Percentiles rank a stretch among this genome's conserved stretches.
Evolutionary conservation across 2,888 invertebrate species (phyloP).

Genomic region (Norana najaformis): DNA sequence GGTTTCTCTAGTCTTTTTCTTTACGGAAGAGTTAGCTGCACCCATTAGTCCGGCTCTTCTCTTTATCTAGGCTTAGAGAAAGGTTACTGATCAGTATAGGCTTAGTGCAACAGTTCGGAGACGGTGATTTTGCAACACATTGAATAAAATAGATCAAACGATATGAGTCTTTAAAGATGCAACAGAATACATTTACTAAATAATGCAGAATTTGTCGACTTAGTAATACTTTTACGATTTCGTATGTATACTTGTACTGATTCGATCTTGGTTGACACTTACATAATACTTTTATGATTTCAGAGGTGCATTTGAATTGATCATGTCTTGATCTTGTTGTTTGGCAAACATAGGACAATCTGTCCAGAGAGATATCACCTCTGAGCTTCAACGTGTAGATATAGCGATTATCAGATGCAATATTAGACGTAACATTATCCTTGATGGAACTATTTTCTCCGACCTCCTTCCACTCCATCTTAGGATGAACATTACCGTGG

Average conservation of each 20-base stretch:
- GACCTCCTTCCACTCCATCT: conserved; percentile 13
- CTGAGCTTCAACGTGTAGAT: neutral
- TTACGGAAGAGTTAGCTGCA: neutral
- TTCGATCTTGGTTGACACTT: too few species aligned
- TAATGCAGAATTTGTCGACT: neutral
- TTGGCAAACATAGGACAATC: neutral
- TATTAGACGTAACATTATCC: neutral
- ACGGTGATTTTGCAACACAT: too few species aligned
- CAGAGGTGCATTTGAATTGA: neutral
- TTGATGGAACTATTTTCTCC: neutral
- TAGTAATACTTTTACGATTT: too few species aligned
- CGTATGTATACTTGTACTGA: too few species aligned
- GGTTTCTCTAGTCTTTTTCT: neutral
- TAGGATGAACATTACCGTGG: neutral
- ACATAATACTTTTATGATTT: too few species aligned
- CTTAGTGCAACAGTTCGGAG: too few species aligned
- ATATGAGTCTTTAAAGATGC: neutral
- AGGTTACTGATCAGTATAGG: too few species aligned
- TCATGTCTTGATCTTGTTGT: neutral
- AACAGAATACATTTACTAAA: too few species aligned
- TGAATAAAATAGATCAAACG: neutral
- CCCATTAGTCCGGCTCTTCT: too few species aligned
- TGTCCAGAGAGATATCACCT: neutral
- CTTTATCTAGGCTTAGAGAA: too few species aligned
- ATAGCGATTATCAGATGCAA: neutral